Evolutionary conservation across 2,113 vertebrate genomes (phyloP), one percentile per base, ranked within the genome.

Genomic region (Muntiacus muntjak): DNA sequence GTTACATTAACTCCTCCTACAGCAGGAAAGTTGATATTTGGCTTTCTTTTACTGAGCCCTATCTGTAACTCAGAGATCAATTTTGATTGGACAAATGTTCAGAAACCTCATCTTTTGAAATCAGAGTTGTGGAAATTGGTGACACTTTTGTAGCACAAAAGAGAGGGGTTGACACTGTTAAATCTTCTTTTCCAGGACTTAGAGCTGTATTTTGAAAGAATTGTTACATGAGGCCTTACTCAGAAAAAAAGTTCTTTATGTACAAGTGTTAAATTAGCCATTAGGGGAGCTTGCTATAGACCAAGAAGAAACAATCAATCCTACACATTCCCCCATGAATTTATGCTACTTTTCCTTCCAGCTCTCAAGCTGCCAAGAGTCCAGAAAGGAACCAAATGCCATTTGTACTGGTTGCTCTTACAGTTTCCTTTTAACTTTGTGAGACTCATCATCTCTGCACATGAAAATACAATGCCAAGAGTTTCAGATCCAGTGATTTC

Each of bases 341-440:
- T 81, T 67, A 55, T 26, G 78, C 6, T 76, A 33, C 89, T 87
- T 84, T 93, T 87, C 3, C 10, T 93, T 45, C 28, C 89, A 87
- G 55, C 91, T 96, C 76, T 98, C 93, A 89, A 26, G 71, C 88
- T 94, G 60, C 94, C 50, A 71, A 84, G 28, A 74, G 30, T 92
- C 94, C 95, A 58, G 45, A 87, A 78, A 87, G 88, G 95, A 91
- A 92, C 30, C 21, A 26, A 84, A 81, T n/a, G 40, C 6, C 58
- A 64, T 45, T 36, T 55, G 62, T 28, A 19, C 86, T 78, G 47
- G 52, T 82, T 79, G 62, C 58, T 81, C 90, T 67, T 19, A 10
- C 8, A 55, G 57, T 87, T 87, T 83, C 62, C 52, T 1, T 36
- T 62, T 30, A 60, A 85, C 74, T 90, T 36, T 23, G 30, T 16